Evolutionary conservation across 2,113 vertebrate genomes (phyloP), one percentile per base, ranked within the genome.

Genomic region (Perognathus longimembris): DNA sequence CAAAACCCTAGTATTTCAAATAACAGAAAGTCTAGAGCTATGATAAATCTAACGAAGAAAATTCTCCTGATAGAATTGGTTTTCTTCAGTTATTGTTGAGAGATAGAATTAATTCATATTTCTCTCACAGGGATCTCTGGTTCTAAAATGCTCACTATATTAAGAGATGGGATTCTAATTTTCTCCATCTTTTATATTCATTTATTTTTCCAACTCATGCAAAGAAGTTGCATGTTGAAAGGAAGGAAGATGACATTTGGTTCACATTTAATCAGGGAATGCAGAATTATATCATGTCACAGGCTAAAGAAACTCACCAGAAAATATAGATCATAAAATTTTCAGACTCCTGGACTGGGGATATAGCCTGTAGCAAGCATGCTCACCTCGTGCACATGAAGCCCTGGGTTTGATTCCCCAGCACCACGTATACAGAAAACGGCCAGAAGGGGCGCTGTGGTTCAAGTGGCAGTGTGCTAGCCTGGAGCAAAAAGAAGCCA

Each of bases 241-340:
- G 22, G 75, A 9, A 26, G 1, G 30, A 67, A 67, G 24, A 50
- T 6, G 34, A 1, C 6, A 82, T 32, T 6, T n/a, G 28, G 14
- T 54, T n/a, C 30, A 63, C 7, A 28, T 54, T 76, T 92, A 79
- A 82, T 77, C 22, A 92, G 14, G 4, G 85, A 89, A 92, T 75
- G 86, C 83, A 66, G 14, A 12, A 42, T 63, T 6, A 36, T 8
- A 80, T 14, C 4, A 22, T 34, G 20, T 4, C 24, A 71, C 10
- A 81, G 14, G 24, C 9, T 77, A 74, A 42, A 61, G 7, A 71
- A 84, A 87, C 78, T 59, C 1, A 69, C 74, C 1, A 89, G 14
- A 73, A 87, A 45, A 11, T 11, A 11, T 11, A 1, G 12, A 45
- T 45, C 45, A 45, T 45, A 45, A 11, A 45, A 45, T 45, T 45